Evolutionary conservation across 1,140 invertebrate species (phyloP), one percentile per base, ranked within the genome.

Genomic region (Leptinotarsa texana): DNA sequence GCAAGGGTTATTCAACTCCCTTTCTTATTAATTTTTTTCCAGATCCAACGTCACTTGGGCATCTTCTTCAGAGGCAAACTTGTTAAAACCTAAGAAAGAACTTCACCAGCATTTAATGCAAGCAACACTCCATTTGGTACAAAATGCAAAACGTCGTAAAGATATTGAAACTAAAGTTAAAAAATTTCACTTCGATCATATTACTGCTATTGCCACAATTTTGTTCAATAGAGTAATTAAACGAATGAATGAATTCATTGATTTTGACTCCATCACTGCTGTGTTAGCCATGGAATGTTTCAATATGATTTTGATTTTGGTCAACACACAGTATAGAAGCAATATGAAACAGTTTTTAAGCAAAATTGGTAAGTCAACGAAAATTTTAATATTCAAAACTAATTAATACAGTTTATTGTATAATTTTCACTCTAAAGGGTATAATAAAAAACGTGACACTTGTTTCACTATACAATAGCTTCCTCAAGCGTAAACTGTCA

Each of bases 281-380:
- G 76, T 85, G 57, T 73, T 87, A 13, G 85, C 87, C 17, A 74
- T 88, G 17, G 87, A 90, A 79, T 90, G 88, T 76, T 91, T 91
- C 68, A 84, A 87, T 71, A 85, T 89, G 76, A 87, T 89, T 63
- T 83, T 88, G 24, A 82, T 81, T 49, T 81, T 88, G n/a, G 85
- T 89, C 3, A 87, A 86, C 74, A 83, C 82, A 4, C 78, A 82
- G 6, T 86, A 86, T 74, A 75, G 81, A 1, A 83, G 83, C 8
- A 86, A 87, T 69, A 84, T 90, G 3, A 74, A 82, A 3, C 80
- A 80, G 4, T 90, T 88, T 80, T 80, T 91, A 3, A 83, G 83
- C 76, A 75, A 77, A 63, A 84, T 88, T 69, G 85, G 88, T 90
- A 84, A 80, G 85, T 84, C 27, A 11, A 42, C 8, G 8, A 42